Evolutionary conservation across 1,140 invertebrate species (phyloP).

Genomic region (Dryas iulia): DNA sequence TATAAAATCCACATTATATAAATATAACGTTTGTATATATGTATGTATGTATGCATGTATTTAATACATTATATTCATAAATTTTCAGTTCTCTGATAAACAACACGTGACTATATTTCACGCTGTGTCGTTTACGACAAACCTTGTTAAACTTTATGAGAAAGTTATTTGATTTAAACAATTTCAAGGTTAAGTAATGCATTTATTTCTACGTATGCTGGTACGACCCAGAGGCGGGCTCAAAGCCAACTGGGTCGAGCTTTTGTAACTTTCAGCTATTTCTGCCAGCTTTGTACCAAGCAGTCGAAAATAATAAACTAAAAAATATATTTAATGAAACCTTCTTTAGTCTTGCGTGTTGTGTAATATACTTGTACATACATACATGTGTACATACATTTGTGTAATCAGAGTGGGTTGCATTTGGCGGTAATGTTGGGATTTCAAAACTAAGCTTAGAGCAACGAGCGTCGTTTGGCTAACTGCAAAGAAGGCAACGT

Average conservation of each 20-base stretch:
- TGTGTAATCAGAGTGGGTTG: constrained; percentile 33
- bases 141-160: neutral
- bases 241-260: constrained; percentile 74
- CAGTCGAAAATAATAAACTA: constrained; percentile 45
- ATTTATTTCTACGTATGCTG: constrained; percentile 51
- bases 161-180: constrained; percentile 20
- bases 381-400: constrained; percentile 1
- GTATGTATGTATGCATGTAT: too few species aligned
- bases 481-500: constrained; percentile 53
- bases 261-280: constrained; percentile 69
- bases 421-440: constrained; percentile 15
- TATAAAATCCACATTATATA: too few species aligned
- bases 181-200: constrained; percentile 56
- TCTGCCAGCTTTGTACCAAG: constrained; percentile 52
- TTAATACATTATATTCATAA: too few species aligned
- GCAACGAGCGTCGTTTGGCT: constrained; percentile 39
- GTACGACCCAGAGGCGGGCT: constrained; percentile 59
- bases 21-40: too few species aligned
- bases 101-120: neutral
- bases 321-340: constrained; percentile 33
- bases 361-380: neutral
- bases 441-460: constrained; percentile 31
- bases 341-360: constrained; percentile 2
- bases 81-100: too few species aligned
- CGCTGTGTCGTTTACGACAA: neutral